phyloP scores from a whole-genome alignment of 2,797 vertebrate species.

The Muscicapa comitata region DNA sequence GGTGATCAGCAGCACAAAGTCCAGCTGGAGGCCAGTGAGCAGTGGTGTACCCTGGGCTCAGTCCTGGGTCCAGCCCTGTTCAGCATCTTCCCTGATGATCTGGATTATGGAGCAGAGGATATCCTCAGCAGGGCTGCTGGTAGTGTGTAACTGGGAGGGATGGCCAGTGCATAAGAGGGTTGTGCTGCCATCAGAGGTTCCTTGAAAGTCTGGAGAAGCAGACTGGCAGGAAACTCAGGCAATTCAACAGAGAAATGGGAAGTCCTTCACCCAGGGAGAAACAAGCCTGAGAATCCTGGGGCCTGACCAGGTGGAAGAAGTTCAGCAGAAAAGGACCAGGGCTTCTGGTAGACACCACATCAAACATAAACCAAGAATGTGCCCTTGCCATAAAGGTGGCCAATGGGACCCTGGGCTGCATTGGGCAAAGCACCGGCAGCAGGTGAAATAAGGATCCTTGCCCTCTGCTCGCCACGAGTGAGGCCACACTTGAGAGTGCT shows the following conservation, averaged over 20 bases:
- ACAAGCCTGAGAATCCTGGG: neutral
- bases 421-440: neutral
- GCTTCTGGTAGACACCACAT: neutral
- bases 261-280: neutral
- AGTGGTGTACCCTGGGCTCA: neutral
- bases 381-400: neutral
- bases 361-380: neutral
- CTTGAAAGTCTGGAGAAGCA: neutral
- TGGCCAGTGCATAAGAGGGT: accelerated
- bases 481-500: neutral
- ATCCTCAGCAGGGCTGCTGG: neutral
- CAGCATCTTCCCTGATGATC: neutral
- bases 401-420: neutral
- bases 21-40: neutral
- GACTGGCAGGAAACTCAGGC: neutral
- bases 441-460: neutral
- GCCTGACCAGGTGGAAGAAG: neutral
- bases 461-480: accelerated
- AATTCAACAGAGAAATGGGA: neutral
- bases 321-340: neutral
- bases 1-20: neutral
- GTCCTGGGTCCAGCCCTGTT: neutral
- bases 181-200: neutral
- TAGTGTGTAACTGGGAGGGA: neutral
- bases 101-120: neutral